Conservation (phyloP, 2,888 invertebrate genomes). For the Epistrophella euchroma region DNA sequence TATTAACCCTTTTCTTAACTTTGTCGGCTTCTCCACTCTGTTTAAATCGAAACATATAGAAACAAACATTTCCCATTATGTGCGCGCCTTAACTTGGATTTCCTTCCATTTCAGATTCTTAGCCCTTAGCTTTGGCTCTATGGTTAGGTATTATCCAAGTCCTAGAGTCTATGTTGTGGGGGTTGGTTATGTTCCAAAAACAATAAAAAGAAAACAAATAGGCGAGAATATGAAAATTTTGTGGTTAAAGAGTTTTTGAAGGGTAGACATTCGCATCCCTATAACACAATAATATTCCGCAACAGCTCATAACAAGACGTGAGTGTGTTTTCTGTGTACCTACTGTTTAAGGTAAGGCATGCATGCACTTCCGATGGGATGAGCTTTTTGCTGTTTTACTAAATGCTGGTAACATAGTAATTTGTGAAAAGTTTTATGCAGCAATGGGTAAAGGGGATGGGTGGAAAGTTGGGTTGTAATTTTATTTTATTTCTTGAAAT, state of each 20-base stretch:
- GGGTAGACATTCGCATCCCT: conserved; percentile 19
- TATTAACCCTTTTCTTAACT: conserved; percentile 49
- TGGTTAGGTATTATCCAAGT: conserved; percentile 54
- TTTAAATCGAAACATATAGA: conserved; percentile 8
- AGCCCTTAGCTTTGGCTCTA: conserved; percentile 40
- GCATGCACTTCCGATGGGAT: conserved; percentile 16
- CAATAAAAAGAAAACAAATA: conserved; percentile 42
- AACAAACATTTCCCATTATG: conserved; percentile 9
- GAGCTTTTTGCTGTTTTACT: conserved; percentile 20
- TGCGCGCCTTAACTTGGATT: conserved; percentile 51
- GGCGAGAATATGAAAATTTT: conserved; percentile 66
- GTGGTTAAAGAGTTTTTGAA: conserved; percentile 49
- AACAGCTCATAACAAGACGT: conserved; percentile 7
- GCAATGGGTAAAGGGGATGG: neutral
- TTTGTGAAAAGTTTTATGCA: conserved; percentile 38
- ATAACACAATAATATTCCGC: conserved; percentile 46
- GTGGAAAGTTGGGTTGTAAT: neutral
- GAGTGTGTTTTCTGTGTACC: conserved; percentile 27
- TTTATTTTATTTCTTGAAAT: conserved; percentile 27
- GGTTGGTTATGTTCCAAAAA: conserved; percentile 7
- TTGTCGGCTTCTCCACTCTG: neutral
- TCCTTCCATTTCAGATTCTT: conserved; percentile 40
- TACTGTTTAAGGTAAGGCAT: neutral
- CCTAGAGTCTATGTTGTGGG: neutral
- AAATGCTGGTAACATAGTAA: conserved; percentile 3